A percentile compares a stretch with the other conserved stretches of the same genome.
phyloP scores from a whole-genome alignment of 2,888 invertebrate species.

The Drosophila percnosoma region DNA sequence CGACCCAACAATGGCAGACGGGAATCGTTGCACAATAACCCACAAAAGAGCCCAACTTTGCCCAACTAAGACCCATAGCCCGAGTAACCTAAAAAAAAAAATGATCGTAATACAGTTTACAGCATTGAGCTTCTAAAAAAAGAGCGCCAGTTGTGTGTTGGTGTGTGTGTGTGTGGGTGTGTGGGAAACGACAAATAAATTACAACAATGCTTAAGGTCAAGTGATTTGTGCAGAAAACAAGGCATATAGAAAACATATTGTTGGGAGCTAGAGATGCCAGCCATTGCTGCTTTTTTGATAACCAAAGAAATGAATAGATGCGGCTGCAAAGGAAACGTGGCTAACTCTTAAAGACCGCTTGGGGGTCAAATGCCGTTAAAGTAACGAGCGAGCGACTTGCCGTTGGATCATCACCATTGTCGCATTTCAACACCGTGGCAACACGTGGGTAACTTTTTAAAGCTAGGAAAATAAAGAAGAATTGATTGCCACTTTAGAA shows the following conservation, averaged over 20 bases:
- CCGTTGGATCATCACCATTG: slow-evolving; percentile 65
- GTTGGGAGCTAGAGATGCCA: slow-evolving; percentile 45
- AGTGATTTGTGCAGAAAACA: slow-evolving; percentile 78
- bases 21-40: slow-evolving; percentile 67
- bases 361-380: slow-evolving; percentile 78
- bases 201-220: slow-evolving; percentile 80
- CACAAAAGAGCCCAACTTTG: slow-evolving; percentile 55
- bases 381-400: slow-evolving; percentile 68
- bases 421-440: slow-evolving; percentile 49
- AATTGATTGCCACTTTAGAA: slow-evolving; percentile 78
- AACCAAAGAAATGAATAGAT: slow-evolving; percentile 73
- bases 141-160: slow-evolving; percentile 10
- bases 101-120: slow-evolving; percentile 73
- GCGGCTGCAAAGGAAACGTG: slow-evolving; percentile 66
- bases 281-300: slow-evolving; percentile 62
- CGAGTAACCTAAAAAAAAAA: slow-evolving; percentile 48
- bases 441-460: slow-evolving; percentile 48
- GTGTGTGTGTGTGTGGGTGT: slow-evolving; percentile 45
- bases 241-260: slow-evolving; percentile 79
- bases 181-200: slow-evolving; percentile 80
- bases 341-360: slow-evolving; percentile 60
- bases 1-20: slow-evolving; percentile 57
- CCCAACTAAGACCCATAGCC: slow-evolving; percentile 44
- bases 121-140: slow-evolving; percentile 63
- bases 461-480: slow-evolving; percentile 17